Conservation (phyloP, 1,140 invertebrate genomes). For the Arctopsyche grandis region DNA sequence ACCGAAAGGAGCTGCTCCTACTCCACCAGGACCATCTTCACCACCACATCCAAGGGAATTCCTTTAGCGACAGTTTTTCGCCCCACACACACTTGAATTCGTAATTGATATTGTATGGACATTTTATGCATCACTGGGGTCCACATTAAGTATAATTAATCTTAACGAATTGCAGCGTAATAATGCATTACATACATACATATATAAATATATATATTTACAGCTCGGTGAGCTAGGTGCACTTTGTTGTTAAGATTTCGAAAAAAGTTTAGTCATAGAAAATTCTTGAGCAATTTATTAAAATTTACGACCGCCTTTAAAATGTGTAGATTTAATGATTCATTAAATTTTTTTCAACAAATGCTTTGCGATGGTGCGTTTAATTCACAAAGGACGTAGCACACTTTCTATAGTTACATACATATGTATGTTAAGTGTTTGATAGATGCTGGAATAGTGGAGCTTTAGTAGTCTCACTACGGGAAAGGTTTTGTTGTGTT, state of each 20-base stretch:
- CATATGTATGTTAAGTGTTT: too few species aligned
- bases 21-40: slow-evolving; percentile 62
- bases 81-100: background rate
- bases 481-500: too few species aligned
- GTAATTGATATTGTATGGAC: slow-evolving; percentile 35
- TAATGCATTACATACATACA: slow-evolving; percentile 16
- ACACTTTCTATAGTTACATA: too few species aligned
- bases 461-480: too few species aligned
- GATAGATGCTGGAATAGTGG: too few species aligned
- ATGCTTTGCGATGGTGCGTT: background rate
- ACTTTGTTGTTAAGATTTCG: slow-evolving; percentile 36
- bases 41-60: slow-evolving; percentile 64
- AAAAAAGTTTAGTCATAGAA: slow-evolving; percentile 2
- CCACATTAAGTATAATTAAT: slow-evolving; percentile 51
- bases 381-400: background rate
- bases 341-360: background rate
- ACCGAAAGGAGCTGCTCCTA: slow-evolving; percentile 72
- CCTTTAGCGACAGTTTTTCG: slow-evolving; percentile 48
- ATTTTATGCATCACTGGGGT: slow-evolving; percentile 50
- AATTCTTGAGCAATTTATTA: slow-evolving; percentile 34
- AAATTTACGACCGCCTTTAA: slow-evolving; percentile 39
- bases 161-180: slow-evolving; percentile 37
- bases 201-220: slow-evolving; percentile 32
- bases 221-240: slow-evolving; percentile 23
- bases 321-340: slow-evolving; percentile 32